phyloP scores from a whole-genome alignment of 2,888 invertebrate genomes.

The Nesidiocoris tenuis region DNA sequence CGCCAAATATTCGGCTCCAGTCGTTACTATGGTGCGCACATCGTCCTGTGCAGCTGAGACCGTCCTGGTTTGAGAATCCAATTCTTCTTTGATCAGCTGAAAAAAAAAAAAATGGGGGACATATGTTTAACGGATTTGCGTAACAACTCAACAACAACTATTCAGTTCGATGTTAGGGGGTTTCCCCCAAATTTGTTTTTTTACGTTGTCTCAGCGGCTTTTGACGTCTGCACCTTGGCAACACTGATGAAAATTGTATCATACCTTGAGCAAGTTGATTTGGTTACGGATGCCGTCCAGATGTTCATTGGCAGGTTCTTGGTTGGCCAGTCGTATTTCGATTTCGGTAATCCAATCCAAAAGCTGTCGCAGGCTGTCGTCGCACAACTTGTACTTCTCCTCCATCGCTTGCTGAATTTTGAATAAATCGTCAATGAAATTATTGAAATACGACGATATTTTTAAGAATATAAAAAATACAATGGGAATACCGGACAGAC shows the following conservation, averaged over 20 bases:
- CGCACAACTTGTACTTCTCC: slow-evolving; percentile 89
- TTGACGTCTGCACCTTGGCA: too few species aligned
- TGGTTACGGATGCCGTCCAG: slow-evolving; percentile 84
- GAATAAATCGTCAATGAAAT: not conserved
- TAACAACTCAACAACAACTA: too few species aligned
- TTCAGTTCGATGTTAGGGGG: too few species aligned
- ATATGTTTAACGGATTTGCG: not conserved
- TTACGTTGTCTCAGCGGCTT: not conserved
- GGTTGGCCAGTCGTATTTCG: slow-evolving; percentile 79
- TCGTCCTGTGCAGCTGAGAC: slow-evolving; percentile 85
- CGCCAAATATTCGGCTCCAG: slow-evolving; percentile 87
- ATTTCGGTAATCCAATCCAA: slow-evolving; percentile 84
- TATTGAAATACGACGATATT: not conserved
- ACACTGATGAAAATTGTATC: too few species aligned
- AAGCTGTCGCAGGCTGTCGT: slow-evolving; percentile 79
- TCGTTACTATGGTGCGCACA: slow-evolving; percentile 83
- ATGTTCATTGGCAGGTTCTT: slow-evolving; percentile 83
- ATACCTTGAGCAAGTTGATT: slow-evolving; percentile 81
- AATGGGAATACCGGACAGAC: too few species aligned
- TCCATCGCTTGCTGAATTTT: slow-evolving; percentile 83
- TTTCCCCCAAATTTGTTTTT: too few species aligned
- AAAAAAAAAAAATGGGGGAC: slow-evolving; percentile 47
- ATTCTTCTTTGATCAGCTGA: slow-evolving; percentile 84
- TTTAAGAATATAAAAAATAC: too few species aligned
- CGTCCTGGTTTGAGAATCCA: slow-evolving; percentile 80